A percentile compares a stretch with the other conserved stretches of the same genome.
These are phyloP conservation scores for Oreotrochilus melanogaster DNA, from an alignment of 2,113 vertebrate species.

Conservation along the genomic window DNA sequence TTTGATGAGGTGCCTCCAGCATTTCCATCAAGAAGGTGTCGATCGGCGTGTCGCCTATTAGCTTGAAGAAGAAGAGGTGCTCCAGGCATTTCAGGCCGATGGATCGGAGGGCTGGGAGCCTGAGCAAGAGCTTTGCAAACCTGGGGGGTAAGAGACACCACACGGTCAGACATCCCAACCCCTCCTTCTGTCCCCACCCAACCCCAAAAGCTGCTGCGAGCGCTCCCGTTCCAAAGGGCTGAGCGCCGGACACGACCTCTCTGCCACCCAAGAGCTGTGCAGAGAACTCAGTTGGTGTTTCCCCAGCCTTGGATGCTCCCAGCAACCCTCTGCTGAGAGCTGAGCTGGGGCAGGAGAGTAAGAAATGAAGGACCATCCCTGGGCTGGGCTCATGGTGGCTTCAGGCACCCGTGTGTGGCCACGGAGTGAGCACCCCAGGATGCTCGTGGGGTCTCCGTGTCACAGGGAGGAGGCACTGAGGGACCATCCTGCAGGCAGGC, in stretches of 20 bases:
- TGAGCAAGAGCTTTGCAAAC: conserved; percentile 96
- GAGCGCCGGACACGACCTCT: background rate
- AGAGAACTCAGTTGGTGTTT: accelerated
- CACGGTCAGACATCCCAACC: background rate
- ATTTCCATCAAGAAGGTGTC: conserved; percentile 99
- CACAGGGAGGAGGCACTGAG: accelerated
- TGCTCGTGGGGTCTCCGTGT: background rate
- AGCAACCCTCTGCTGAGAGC: background rate
- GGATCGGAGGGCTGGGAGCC: conserved; percentile 95
- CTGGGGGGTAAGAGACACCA: conserved; percentile 51
- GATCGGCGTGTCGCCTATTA: conserved; percentile 98
- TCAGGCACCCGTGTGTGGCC: accelerated
- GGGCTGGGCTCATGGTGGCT: background rate
- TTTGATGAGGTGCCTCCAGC: conserved; percentile 97
- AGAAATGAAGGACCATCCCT: background rate
- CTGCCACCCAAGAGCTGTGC: accelerated
- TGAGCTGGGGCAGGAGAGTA: background rate
- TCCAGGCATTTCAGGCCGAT: conserved; percentile 99
- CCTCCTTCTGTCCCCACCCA: background rate
- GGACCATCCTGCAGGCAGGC: background rate
- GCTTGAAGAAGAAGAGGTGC: conserved; percentile 99
- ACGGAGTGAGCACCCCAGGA: accelerated
- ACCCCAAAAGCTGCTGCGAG: too few species aligned
- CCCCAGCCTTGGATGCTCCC: background rate
- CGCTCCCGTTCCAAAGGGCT: background rate